Evolutionary conservation across 2,797 vertebrate species (phyloP).

Genomic region (Pelochelys cantorii): DNA sequence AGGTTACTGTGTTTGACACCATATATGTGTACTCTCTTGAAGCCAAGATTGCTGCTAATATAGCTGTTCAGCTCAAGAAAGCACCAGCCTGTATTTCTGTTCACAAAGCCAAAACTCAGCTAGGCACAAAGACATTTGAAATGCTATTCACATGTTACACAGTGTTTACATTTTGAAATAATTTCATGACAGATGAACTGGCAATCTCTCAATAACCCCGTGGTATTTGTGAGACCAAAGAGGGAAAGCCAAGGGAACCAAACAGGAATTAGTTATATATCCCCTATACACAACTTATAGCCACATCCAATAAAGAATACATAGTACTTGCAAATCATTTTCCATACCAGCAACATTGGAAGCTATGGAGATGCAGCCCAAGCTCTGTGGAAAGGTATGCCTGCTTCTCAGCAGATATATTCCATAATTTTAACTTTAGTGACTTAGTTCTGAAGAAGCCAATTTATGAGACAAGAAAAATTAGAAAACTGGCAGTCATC

Average conservation of each 20-base stretch:
- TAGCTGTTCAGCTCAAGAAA: background rate
- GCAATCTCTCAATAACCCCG: background rate
- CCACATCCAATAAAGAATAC: background rate
- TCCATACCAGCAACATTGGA: background rate
- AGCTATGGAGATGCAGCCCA: background rate
- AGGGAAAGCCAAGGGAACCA: background rate
- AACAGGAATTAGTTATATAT: background rate
- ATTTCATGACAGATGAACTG: background rate
- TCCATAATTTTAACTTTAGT: background rate
- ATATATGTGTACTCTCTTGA: background rate
- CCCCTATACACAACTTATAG: background rate
- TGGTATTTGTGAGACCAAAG: background rate
- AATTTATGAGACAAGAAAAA: background rate
- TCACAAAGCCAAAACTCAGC: constrained; percentile 2
- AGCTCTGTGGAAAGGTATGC: background rate
- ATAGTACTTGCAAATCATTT: background rate
- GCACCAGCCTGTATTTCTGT: background rate
- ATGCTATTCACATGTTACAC: background rate
- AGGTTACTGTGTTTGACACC: background rate
- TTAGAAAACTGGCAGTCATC: background rate
- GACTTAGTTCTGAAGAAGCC: background rate
- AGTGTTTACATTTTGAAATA: background rate
- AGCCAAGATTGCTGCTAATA: background rate
- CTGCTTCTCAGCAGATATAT: background rate
- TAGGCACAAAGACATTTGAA: background rate